These are phyloP conservation scores for Vulpes lagopus DNA, from an alignment of 2,113 vertebrate species.

Conservation along the genomic window DNA sequence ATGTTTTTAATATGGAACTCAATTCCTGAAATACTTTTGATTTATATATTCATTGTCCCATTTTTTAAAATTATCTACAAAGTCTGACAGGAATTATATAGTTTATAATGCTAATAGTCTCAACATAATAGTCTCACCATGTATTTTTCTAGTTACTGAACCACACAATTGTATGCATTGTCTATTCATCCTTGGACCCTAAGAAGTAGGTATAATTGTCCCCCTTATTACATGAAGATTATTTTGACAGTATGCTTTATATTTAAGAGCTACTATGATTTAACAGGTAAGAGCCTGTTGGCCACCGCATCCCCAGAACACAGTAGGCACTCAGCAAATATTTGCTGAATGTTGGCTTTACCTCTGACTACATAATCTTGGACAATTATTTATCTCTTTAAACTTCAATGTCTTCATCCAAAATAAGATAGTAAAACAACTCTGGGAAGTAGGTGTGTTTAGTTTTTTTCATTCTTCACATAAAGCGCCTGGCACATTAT, in stretches of 20 bases:
- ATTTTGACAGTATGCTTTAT: background rate
- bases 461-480: background rate
- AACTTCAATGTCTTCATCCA: background rate
- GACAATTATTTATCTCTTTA: background rate
- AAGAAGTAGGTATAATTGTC: background rate
- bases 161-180: background rate
- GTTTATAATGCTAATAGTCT: background rate
- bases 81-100: background rate
- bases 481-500: background rate
- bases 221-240: background rate
- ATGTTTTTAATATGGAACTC: background rate
- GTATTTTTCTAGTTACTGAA: background rate
- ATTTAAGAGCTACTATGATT: background rate
- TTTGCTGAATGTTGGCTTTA: background rate
- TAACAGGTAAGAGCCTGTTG: background rate
- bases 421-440: background rate
- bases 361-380: background rate
- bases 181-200: background rate
- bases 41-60: background rate
- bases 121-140: background rate
- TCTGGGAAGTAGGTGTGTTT: background rate
- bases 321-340: background rate
- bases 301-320: background rate
- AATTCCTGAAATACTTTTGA: background rate
- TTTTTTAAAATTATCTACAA: background rate